A percentile compares a stretch with the other conserved stretches of the same genome.
These are phyloP conservation scores for Chymomyza procnemis DNA, from an alignment of 2,888 invertebrate species.

Conservation along the genomic window DNA sequence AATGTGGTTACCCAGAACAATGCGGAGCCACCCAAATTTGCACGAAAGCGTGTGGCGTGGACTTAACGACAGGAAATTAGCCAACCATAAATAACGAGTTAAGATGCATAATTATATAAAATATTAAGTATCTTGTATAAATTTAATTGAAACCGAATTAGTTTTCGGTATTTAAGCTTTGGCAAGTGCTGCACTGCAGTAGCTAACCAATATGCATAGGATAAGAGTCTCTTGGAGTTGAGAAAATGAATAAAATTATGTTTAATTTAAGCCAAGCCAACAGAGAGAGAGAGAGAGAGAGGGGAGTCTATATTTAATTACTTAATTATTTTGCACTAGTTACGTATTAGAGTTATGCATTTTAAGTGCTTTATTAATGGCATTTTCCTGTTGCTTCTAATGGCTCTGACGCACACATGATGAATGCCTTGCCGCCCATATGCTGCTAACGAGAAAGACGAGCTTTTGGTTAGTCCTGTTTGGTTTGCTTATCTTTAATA, in stretches of 20 bases:
- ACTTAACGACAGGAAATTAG: constrained; percentile 43
- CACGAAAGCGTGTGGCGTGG: constrained; percentile 75
- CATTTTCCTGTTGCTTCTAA: not conserved
- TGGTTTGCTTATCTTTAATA: not conserved
- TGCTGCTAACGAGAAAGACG: not conserved
- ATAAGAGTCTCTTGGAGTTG: too few species aligned
- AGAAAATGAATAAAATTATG: too few species aligned
- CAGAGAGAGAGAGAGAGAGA: too few species aligned
- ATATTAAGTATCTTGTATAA: not conserved
- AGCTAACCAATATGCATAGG: too few species aligned
- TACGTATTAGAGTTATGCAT: not conserved
- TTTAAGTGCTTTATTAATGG: not conserved
- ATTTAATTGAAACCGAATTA: not conserved
- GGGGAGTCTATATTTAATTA: not conserved
- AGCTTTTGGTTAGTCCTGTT: not conserved
- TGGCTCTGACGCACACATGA: constrained; percentile 1
- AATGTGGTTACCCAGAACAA: constrained; percentile 63
- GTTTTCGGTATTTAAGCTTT: not conserved
- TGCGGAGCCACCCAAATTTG: constrained; percentile 68
- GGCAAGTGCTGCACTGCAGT: too few species aligned
- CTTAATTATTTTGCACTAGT: not conserved
- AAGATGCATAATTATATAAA: not conserved
- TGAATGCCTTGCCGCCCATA: constrained; percentile 1
- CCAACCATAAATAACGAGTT: not conserved
- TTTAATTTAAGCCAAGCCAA: not conserved